These are phyloP conservation scores for Papilio machaon DNA, from an alignment of 1,140 invertebrate genomes.

Conservation along the genomic window DNA sequence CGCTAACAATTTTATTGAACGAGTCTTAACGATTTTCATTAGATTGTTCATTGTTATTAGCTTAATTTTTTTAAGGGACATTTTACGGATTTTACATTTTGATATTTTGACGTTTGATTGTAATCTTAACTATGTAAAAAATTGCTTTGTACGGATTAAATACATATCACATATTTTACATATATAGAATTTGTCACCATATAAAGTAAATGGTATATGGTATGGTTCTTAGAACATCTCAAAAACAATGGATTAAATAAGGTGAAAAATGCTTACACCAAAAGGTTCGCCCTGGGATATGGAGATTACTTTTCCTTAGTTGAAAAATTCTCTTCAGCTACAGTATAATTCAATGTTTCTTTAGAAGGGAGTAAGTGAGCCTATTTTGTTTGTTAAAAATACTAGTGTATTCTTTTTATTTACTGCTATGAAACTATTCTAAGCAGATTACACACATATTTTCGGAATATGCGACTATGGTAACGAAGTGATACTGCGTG, in stretches of 20 bases:
- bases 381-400: not conserved
- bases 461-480: too few species aligned
- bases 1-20: constrained; percentile 16
- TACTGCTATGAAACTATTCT: not conserved
- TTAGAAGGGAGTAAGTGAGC: not conserved
- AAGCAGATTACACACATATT: not conserved
- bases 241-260: not conserved
- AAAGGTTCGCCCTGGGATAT: constrained; percentile 9
- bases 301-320: not conserved
- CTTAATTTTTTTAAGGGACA: too few species aligned
- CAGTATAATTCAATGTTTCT: constrained; percentile 10
- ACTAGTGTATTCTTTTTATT: not conserved
- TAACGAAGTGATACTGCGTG: too few species aligned
- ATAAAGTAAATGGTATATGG: not conserved
- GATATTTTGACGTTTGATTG: too few species aligned
- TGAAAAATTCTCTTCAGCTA: not conserved
- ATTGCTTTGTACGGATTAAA: too few species aligned
- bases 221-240: not conserved
- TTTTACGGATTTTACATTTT: too few species aligned
- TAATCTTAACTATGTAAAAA: too few species aligned
- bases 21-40: not conserved
- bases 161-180: too few species aligned
- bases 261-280: constrained; percentile 6
- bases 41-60: not conserved
- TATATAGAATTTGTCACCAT: too few species aligned